These are phyloP conservation scores for Cardinalis cardinalis DNA, from an alignment of 2,113 vertebrate species.

Conservation along the genomic window DNA sequence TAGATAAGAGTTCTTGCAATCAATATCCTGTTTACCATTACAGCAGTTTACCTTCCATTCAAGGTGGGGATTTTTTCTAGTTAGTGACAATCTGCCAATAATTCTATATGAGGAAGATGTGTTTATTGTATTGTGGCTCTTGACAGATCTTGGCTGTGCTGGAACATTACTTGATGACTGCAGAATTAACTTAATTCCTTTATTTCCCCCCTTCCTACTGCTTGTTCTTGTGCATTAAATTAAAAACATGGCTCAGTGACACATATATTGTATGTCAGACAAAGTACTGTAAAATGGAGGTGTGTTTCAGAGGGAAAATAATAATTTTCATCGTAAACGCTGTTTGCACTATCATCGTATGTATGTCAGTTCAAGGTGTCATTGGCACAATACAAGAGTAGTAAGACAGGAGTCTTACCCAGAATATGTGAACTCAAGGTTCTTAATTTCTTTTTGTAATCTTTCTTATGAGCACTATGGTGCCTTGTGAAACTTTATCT, in stretches of 20 bases:
- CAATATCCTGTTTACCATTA: neutral
- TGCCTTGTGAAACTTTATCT: neutral
- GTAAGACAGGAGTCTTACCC: neutral
- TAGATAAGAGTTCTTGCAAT: neutral
- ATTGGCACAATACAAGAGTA: neutral
- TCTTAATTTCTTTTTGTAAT: neutral
- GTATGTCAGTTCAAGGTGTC: neutral
- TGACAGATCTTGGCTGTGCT: neutral
- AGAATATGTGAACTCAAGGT: neutral
- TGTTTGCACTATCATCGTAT: neutral
- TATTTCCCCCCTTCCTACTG: neutral
- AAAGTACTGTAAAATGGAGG: neutral
- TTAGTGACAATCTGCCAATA: neutral
- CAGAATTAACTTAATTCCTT: neutral
- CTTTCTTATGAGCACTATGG: neutral
- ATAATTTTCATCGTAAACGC: neutral
- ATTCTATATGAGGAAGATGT: neutral
- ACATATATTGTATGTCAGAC: accelerated
- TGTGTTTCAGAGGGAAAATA: neutral
- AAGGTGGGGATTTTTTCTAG: neutral
- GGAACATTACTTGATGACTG: neutral
- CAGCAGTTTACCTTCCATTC: neutral
- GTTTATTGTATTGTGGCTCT: neutral
- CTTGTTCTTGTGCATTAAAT: neutral
- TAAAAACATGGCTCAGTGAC: neutral